Evolutionary conservation across 2,888 invertebrate genomes (phyloP).

Genomic region (Troides helena): DNA sequence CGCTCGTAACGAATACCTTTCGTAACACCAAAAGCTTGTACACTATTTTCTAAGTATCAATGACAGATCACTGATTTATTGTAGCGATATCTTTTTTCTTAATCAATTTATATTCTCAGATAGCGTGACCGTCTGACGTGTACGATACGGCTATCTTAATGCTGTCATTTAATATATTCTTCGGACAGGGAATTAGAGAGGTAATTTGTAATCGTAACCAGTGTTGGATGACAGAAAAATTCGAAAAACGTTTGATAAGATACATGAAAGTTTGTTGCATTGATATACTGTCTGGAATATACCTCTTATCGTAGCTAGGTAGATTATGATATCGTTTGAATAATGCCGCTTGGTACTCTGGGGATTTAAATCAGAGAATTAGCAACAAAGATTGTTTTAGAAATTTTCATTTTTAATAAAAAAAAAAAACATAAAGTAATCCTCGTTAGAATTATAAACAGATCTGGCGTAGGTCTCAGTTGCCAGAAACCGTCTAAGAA

Average conservation of each 20-base stretch:
- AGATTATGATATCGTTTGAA: not conserved
- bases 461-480: no score
- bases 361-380: not conserved
- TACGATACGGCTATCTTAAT: conserved; percentile 22
- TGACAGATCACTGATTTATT: conserved; percentile 34
- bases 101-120: conserved; percentile 20
- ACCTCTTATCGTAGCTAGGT: not conserved
- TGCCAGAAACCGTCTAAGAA: no score
- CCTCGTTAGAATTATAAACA: no score
- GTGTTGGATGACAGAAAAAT: conserved; percentile 4
- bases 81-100: conserved; percentile 25
- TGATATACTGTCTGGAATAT: not conserved
- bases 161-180: conserved; percentile 28
- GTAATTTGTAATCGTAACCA: conserved; percentile 18
- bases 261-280: not conserved
- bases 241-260: conserved; percentile 7
- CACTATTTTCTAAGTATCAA: conserved; percentile 48
- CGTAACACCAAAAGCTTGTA: conserved; percentile 48
- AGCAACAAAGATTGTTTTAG: not conserved
- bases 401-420: not conserved
- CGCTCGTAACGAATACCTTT: conserved; percentile 56
- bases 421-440: no score
- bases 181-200: conserved; percentile 23
- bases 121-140: conserved; percentile 29
- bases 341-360: not conserved